Evolutionary conservation across 2,797 vertebrate species (phyloP).

Genomic region (Coreius guichenoti): DNA sequence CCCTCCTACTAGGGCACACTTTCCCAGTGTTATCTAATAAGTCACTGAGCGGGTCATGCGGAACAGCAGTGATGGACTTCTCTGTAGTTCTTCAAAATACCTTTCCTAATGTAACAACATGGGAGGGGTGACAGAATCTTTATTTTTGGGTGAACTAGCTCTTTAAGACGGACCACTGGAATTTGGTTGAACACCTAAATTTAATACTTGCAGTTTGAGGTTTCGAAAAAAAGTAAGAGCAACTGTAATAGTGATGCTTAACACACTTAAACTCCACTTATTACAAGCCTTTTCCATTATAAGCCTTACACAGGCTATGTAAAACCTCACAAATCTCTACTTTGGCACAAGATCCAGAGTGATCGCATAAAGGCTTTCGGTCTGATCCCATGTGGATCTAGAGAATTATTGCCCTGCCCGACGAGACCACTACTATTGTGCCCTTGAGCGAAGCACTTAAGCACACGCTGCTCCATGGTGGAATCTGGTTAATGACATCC

Average conservation of each 20-base stretch:
- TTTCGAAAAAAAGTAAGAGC: background rate
- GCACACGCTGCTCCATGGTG: background rate
- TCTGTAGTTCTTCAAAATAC: too few relatives aligned
- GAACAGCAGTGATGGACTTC: too few relatives aligned
- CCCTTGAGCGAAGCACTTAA: slow-evolving; percentile 18
- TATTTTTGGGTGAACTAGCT: background rate
- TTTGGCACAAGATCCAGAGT: slow-evolving; percentile 3
- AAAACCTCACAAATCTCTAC: slow-evolving; percentile 15
- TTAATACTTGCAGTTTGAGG: background rate
- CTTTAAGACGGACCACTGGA: background rate
- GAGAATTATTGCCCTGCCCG: background rate
- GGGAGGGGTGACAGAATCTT: background rate
- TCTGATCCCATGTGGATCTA: slow-evolving; percentile 9
- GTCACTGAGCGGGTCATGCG: too few relatives aligned
- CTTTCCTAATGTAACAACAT: background rate
- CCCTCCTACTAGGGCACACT: too few relatives aligned
- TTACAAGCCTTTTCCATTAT: slow-evolving; percentile 10
- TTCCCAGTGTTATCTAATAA: too few relatives aligned
- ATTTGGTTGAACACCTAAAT: background rate
- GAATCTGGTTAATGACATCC: background rate
- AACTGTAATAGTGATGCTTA: background rate
- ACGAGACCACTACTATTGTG: background rate
- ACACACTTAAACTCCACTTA: slow-evolving; percentile 13
- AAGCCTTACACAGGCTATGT: background rate
- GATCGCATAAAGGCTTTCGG: slow-evolving; percentile 9